phyloP scores from a whole-genome alignment of 2,797 vertebrate species.

The Rhinophrynus dorsalis region DNA sequence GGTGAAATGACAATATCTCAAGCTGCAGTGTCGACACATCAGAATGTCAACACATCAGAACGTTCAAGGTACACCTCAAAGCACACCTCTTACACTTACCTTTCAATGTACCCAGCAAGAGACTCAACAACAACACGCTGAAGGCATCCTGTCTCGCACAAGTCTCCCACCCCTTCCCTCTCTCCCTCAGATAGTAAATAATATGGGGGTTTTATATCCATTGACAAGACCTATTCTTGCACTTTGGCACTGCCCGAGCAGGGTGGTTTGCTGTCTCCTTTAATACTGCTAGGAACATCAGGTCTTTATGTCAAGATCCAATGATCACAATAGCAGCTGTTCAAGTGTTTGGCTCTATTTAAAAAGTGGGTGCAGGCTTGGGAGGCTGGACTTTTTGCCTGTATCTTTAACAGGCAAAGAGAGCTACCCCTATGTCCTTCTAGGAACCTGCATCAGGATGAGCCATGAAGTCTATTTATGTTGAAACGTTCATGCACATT shows the following conservation, averaged over 20 bases:
- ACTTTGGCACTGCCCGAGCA: background rate
- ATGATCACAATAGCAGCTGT: constrained; percentile 6
- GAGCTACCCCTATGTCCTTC: constrained; percentile 21
- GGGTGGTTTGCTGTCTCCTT: background rate
- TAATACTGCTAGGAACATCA: background rate
- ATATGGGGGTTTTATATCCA: background rate
- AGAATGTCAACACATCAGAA: no score
- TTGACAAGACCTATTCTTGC: background rate
- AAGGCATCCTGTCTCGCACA: background rate
- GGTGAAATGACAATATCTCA: no score
- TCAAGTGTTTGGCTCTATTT: constrained; percentile 17
- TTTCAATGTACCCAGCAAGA: constrained; percentile 14
- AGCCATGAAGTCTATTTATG: constrained; percentile 16
- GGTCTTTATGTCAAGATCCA: background rate
- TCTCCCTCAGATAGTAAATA: background rate
- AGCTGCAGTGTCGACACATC: no score
- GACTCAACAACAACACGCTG: constrained; percentile 9
- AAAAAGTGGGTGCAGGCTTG: constrained; percentile 11
- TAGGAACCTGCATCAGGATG: constrained; percentile 35
- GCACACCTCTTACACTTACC: constrained; percentile 38
- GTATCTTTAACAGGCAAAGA: constrained; percentile 7
- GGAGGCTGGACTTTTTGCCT: constrained; percentile 23
- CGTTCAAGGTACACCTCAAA: no score
- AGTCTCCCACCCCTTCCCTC: background rate
- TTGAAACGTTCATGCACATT: background rate